A percentile compares a stretch with the other conserved stretches of the same genome.
These are phyloP conservation scores for Doris montereyensis DNA, from an alignment of 2,888 invertebrate genomes.

Conservation along the genomic window DNA sequence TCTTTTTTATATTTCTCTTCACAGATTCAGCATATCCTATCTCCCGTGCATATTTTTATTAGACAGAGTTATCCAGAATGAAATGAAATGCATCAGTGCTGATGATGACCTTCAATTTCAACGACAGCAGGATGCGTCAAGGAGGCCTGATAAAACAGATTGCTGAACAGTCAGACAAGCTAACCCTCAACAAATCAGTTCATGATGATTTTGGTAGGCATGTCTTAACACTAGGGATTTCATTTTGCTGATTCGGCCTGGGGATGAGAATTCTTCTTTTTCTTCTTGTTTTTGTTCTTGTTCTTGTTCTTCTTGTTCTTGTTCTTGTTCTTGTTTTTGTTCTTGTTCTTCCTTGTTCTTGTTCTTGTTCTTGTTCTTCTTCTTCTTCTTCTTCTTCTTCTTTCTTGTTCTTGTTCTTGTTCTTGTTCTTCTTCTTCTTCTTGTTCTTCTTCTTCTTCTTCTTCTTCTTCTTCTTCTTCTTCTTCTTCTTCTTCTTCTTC, in stretches of 20 bases:
- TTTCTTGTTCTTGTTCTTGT: neutral
- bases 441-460: neutral
- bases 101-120: conserved; percentile 64
- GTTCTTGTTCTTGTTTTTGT: no score
- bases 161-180: conserved; percentile 1
- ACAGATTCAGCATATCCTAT: conserved; percentile 57
- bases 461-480: no score
- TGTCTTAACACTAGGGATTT: no score
- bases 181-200: neutral
- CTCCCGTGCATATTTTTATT: conserved; percentile 63
- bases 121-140: conserved; percentile 56
- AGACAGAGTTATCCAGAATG: conserved; percentile 62
- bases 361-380: conserved; percentile 1
- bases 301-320: no score
- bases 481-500: no score
- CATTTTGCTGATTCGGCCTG: no score
- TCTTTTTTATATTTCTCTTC: no score
- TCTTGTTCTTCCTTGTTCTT: no score
- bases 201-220: no score
- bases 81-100: conserved; percentile 53
- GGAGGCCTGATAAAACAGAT: conserved; percentile 50
- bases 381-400: neutral
- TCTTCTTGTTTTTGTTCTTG: no score
- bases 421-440: neutral
- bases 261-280: no score